phyloP scores from a whole-genome alignment of 2,797 vertebrate genomes.

The Salmo trutta region DNA sequence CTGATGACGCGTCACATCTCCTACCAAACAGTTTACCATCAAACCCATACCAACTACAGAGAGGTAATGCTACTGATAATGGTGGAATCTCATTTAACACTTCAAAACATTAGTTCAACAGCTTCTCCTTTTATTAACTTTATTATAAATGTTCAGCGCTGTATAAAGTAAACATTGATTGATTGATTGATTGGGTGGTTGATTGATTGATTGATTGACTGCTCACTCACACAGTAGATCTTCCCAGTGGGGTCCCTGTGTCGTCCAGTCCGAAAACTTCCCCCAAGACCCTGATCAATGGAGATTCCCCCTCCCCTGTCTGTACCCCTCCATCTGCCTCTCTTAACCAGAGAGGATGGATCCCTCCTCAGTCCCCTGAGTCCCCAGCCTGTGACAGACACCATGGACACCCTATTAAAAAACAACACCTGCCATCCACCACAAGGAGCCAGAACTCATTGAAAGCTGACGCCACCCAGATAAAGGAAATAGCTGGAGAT shows the following conservation, averaged over 20 bases:
- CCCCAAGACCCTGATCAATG: slow-evolving; percentile 20
- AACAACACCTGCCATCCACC: slow-evolving; percentile 57
- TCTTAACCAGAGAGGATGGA: slow-evolving; percentile 16
- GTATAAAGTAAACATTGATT: background rate
- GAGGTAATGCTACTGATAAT: slow-evolving; percentile 35
- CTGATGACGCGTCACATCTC: slow-evolving; percentile 54
- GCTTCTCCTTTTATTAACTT: background rate
- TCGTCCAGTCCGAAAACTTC: slow-evolving; percentile 2
- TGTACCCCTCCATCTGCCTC: slow-evolving; percentile 50
- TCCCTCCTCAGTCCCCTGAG: slow-evolving; percentile 6
- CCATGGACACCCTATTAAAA: slow-evolving; percentile 45
- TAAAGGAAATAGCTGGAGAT: slow-evolving; percentile 73
- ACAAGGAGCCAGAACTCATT: slow-evolving; percentile 63
- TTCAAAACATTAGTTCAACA: background rate
- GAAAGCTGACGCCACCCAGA: slow-evolving; percentile 67
- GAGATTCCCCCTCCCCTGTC: slow-evolving; percentile 43
- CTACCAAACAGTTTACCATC: slow-evolving; percentile 43
- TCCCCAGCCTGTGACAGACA: slow-evolving; percentile 26
- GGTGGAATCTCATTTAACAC: background rate
- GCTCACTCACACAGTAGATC: slow-evolving; percentile 34
- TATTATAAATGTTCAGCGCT: background rate
- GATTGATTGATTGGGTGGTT: background rate
- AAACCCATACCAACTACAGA: slow-evolving; percentile 33
- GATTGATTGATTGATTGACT: background rate
- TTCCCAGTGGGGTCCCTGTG: slow-evolving; percentile 29